Percentiles rank a stretch among this genome's conserved stretches.
phyloP scores from a whole-genome alignment of 1,140 invertebrate genomes.

The Marisa cornuarietis region DNA sequence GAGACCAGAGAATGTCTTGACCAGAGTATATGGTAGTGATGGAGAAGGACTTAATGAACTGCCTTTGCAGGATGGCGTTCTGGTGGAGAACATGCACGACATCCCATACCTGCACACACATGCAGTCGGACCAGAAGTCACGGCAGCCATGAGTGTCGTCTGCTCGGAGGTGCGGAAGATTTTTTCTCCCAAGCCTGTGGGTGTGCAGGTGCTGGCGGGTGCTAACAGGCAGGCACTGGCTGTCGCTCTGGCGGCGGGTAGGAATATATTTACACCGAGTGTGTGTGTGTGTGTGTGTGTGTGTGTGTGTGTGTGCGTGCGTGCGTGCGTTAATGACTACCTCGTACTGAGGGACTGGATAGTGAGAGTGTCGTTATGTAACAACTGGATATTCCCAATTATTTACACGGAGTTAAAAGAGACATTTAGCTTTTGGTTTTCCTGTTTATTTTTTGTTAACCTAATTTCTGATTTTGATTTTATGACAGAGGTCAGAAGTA shows the following conservation, averaged over 20 bases:
- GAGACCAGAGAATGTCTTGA: neutral
- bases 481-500: no score
- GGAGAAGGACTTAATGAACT: neutral
- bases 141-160: constrained; percentile 74
- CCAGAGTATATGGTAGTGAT: neutral
- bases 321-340: no score
- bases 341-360: no score
- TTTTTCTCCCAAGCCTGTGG: constrained; percentile 57
- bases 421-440: no score
- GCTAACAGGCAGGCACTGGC: constrained; percentile 84
- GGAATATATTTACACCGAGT: neutral
- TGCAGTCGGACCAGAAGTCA: constrained; percentile 76
- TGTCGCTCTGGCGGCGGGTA: constrained; percentile 94
- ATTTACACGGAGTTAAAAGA: no score
- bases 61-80: constrained; percentile 75
- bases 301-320: no score
- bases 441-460: no score
- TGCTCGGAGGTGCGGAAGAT: constrained; percentile 51
- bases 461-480: no score
- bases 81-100: constrained; percentile 90
- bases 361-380: no score
- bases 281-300: no score
- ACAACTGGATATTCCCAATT: no score
- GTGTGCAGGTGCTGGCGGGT: constrained; percentile 83
- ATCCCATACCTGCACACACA: constrained; percentile 76